Conservation (phyloP, 2,797 vertebrate species). For the Chelidonichthys spinosus region DNA sequence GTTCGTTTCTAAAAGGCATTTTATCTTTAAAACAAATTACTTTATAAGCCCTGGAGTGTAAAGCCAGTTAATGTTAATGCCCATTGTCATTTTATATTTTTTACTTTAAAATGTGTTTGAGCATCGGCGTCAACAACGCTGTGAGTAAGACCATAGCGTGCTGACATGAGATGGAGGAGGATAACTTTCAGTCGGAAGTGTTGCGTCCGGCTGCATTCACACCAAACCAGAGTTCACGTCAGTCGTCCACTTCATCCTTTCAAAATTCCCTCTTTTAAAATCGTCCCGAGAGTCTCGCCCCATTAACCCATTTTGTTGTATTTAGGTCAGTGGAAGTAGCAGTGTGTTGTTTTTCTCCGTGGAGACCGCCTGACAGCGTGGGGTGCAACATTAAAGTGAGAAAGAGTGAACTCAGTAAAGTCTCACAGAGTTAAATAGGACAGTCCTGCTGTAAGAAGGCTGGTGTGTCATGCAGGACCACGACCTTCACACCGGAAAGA, state of each 20-base stretch:
- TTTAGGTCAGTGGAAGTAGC: background rate
- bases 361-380: conserved; percentile 40
- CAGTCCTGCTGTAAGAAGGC: conserved; percentile 22
- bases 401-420: conserved; percentile 27
- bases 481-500: conserved; percentile 17
- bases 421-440: conserved; percentile 9
- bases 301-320: conserved; percentile 11
- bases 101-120: too few species aligned
- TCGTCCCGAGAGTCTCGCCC: background rate
- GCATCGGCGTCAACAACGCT: too few species aligned
- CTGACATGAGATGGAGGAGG: background rate
- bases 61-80: background rate
- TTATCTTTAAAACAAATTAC: too few species aligned
- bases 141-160: too few species aligned
- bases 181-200: background rate
- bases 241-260: background rate
- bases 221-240: too few species aligned
- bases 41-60: too few species aligned
- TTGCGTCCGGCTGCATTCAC: background rate
- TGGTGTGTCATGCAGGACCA: conserved; percentile 17
- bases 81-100: background rate
- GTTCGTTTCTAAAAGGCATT: background rate
- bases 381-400: conserved; percentile 25
- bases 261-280: background rate
- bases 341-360: background rate